Base-by-base conservation (phyloP, 2,888 invertebrate species). In the Limnephilus marmoratus region DNA sequence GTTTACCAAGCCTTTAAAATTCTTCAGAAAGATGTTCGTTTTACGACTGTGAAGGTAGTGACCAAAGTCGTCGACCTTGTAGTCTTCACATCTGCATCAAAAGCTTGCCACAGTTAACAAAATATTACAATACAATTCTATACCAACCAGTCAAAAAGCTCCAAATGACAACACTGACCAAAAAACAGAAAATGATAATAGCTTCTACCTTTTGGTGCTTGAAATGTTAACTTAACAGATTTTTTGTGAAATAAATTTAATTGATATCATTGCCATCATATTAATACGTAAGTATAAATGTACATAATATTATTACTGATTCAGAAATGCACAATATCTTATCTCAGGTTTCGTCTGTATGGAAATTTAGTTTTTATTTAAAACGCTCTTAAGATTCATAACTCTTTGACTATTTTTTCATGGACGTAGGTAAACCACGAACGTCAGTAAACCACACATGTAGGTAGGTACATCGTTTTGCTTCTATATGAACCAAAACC, bases 11-110 rank as follows among this genome's bases (percentile, higher is more conserved):
- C 34, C 34, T 15, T 31, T 34, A 82, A 82, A 34, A 18, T 15
- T 34, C 29, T 82, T 34, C 29, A 82, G 29, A 82, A 83, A 29
- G 82, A 83, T 34, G 82, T 83, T 37, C 31, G 34, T 12, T 83
- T 31, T 83, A 34, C n/a, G 85, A 41, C n/a, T 41, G 85, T 85
- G 85, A 85, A 85, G 85, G 85, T n/a, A 86, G 86, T 45, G 86
- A 13, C 24, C 29, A 29, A 45, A 86, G 86, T n/a, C 41, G 86
- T 86, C 86, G 86, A 49, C 86, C 86, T 86, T 86, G n/a, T 45
- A 29, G 86, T 45, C 18, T 15, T 49, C 24, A 49, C 86, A 29
- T 86, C 86, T 83, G 34, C 41, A 86, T 29, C 85, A 41, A 34
- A 45, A 34, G 37, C 41, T 37, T 45, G 41, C 31, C 37, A 85